phyloP scores from a whole-genome alignment of 1,140 invertebrate species.

The Streblospio benedicti region DNA sequence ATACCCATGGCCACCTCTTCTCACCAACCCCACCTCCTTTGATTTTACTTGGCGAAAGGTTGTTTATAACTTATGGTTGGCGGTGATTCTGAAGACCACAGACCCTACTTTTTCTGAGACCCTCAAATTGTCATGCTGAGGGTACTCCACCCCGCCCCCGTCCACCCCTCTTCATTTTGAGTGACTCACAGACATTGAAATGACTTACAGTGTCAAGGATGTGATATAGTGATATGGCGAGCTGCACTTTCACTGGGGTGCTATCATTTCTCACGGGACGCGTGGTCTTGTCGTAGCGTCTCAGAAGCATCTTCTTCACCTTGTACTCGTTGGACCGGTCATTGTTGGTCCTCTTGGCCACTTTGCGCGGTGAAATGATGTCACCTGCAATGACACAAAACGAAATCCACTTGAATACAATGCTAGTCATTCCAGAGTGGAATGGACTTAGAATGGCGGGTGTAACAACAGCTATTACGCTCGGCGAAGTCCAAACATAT shows the following conservation, averaged over 20 bases:
- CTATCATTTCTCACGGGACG: slow-evolving; percentile 18
- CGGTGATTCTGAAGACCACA: too few species aligned
- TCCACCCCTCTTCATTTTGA: background rate
- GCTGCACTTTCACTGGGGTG: slow-evolving; percentile 11
- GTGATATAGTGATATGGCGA: slow-evolving; percentile 23
- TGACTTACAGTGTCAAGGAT: slow-evolving; percentile 22
- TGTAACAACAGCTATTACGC: too few species aligned
- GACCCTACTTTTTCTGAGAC: background rate
- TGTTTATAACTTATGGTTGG: too few species aligned
- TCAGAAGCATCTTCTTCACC: slow-evolving; percentile 12
- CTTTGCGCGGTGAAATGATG: too few species aligned
- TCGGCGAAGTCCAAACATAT: too few species aligned
- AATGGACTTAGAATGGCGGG: too few species aligned
- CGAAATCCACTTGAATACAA: too few species aligned
- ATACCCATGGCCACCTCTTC: too few species aligned
- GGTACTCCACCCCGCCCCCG: background rate
- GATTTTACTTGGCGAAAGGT: background rate
- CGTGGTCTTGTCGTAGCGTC: slow-evolving; percentile 18
- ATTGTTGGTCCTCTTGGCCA: background rate
- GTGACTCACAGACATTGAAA: too few species aligned
- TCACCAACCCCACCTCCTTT: background rate
- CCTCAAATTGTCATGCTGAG: background rate
- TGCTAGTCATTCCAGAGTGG: too few species aligned
- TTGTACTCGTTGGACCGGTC: slow-evolving; percentile 13
- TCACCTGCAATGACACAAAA: too few species aligned